Conservation (phyloP, 2,797 vertebrate species). For the Octomys mimax region DNA sequence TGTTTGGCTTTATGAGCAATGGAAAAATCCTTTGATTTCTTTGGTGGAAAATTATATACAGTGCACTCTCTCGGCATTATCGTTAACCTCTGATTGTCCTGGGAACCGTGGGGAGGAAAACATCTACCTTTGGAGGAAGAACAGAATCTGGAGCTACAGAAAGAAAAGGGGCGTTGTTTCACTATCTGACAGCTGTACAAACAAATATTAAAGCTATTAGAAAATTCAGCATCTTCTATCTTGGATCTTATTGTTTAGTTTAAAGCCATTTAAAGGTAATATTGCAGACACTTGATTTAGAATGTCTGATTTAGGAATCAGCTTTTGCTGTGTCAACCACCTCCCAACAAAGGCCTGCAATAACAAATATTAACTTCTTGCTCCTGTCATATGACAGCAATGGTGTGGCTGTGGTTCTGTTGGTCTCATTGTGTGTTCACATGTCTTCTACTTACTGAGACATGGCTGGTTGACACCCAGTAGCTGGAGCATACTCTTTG, state of each 20-base stretch:
- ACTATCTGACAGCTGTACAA: conserved; percentile 27
- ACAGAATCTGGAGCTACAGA: not conserved
- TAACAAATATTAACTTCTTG: conserved; percentile 50
- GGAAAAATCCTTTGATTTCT: conserved; percentile 38
- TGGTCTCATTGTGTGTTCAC: not conserved
- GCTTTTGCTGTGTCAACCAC: not conserved
- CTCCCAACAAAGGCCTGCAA: not conserved
- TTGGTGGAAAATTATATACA: conserved; percentile 15
- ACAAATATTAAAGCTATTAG: conserved; percentile 1
- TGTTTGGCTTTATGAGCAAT: conserved; percentile 63
- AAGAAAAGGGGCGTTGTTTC: not conserved
- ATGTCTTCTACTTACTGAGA: not conserved
- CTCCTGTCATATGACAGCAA: not conserved
- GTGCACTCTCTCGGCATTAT: conserved; percentile 35
- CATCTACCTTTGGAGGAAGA: conserved; percentile 15
- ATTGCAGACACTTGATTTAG: not conserved
- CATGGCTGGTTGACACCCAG: not conserved
- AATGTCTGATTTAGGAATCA: not conserved
- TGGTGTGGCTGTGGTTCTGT: not conserved
- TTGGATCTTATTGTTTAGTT: conserved; percentile 1
- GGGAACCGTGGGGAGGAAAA: not conserved
- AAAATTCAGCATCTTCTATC: conserved; percentile 22
- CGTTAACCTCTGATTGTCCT: conserved; percentile 48
- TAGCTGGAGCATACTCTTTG: not conserved
- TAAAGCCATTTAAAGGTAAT: not conserved